Base-by-base conservation (phyloP, 2,888 invertebrate species). In the Drosophila barbarae region DNA sequence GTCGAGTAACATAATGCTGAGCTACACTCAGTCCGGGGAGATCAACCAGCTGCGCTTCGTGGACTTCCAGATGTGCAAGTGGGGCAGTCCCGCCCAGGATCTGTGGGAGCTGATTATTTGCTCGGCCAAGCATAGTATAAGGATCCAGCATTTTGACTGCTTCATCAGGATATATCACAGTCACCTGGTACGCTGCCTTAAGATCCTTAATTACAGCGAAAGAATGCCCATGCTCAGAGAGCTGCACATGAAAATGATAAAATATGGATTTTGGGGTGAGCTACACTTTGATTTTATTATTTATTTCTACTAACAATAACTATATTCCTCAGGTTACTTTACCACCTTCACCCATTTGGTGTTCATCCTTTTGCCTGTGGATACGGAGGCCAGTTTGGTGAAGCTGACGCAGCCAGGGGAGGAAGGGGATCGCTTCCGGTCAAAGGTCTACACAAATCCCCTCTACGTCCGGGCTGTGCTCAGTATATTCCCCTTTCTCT, bases 81-180 rank as follows among this genome's bases (percentile, higher is more conserved):
- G 88, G 88, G 88, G 87, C 34, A 85, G 86, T 55, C 89, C 89
- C 0, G 86, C 87, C 6, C 85, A 86, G 60, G 89, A 89, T 72
- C 76, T 89, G 1, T 87, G 87, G 79, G 85, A 86, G 46, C 61
- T 89, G 28, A 87, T 89, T 39, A 79, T 88, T 5, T 84, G 87
- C 18, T 89, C 89, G 5, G 73, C 86, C 6, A 80, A 79, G 32
- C 84, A 83, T 47, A 86, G 86, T 64, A 72, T 87, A 18, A 80
- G 87, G 41, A 83, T 86, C 13, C 79, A 80, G 13, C 71, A 88
- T 23, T 89, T 89, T 13, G 89, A 89, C 54, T 80, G 72, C 47
- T 88, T 88, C 34, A 56, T 89, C 4, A 69, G 85, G 44, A 81
- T 86, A 51, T 89, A 89, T 61, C 88, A 89, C 35, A 77, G 82